Percentiles rank a stretch among this genome's conserved stretches.
Conservation (phyloP, 2,113 vertebrate species). For the Chrysochloris asiatica region DNA sequence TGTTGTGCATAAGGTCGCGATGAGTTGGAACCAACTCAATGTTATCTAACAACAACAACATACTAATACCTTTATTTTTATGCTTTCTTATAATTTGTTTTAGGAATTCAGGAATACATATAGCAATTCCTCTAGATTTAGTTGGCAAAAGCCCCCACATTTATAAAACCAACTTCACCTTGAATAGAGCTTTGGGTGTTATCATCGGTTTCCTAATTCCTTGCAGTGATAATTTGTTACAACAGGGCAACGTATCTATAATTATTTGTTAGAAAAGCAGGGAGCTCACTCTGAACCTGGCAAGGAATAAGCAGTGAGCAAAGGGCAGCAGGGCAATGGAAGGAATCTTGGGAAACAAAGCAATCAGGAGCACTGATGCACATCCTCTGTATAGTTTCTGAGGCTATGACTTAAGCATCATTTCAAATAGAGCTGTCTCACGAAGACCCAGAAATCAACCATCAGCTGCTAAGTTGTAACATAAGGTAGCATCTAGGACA, state of each 20-base stretch:
- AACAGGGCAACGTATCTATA: neutral
- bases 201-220: neutral
- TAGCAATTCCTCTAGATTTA: slow-evolving; percentile 10
- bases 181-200: neutral
- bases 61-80: neutral
- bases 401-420: neutral
- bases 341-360: neutral
- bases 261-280: neutral
- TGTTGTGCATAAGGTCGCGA: too few species aligned
- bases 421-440: neutral
- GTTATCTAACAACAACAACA: too few species aligned
- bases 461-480: neutral
- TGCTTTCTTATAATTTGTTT: neutral
- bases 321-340: neutral
- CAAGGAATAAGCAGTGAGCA: neutral
- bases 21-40: too few species aligned
- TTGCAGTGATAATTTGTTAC: neutral
- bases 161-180: neutral
- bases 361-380: neutral
- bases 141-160: neutral
- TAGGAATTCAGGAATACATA: neutral
- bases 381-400: neutral
- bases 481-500: neutral
- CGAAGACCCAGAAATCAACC: neutral
- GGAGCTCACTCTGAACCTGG: neutral